These are phyloP conservation scores for Aradophagus sp. DNA, from an alignment of 1,140 invertebrate species.

Conservation along the genomic window DNA sequence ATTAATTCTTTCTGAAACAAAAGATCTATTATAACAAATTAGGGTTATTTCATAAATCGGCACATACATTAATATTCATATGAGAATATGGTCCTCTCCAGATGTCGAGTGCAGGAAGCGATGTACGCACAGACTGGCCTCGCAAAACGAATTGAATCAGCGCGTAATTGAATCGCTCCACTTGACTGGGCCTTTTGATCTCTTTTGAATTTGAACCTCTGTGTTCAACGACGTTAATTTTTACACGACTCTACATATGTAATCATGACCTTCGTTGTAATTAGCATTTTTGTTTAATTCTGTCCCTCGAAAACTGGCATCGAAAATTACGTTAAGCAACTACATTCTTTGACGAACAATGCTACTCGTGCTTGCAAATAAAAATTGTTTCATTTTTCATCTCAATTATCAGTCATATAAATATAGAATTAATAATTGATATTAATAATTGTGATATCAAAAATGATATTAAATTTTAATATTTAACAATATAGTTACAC, in stretches of 20 bases:
- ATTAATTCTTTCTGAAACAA: constrained; percentile 29
- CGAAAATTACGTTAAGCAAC: too few relatives aligned
- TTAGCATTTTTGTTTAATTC: constrained; percentile 39
- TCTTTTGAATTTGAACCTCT: constrained; percentile 63
- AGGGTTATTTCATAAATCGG: constrained; percentile 53
- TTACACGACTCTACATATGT: constrained; percentile 46
- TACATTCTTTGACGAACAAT: too few relatives aligned
- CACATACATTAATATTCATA: constrained; percentile 57
- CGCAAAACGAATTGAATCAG: constrained; percentile 64
- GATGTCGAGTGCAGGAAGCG: constrained; percentile 53
- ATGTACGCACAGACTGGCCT: constrained; percentile 59
- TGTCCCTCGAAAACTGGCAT: constrained; percentile 4
- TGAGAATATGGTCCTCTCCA: constrained; percentile 55
- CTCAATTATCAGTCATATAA: too few relatives aligned
- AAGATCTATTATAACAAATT: constrained; percentile 44
- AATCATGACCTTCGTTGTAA: constrained; percentile 48
- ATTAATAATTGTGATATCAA: too few relatives aligned
- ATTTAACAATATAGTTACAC: too few relatives aligned
- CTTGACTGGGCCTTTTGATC: constrained; percentile 67
- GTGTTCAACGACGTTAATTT: constrained; percentile 58
- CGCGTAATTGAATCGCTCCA: constrained; percentile 68
- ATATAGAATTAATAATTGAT: too few relatives aligned
- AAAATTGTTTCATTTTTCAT: too few relatives aligned
- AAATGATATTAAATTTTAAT: too few relatives aligned
- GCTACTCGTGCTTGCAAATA: too few relatives aligned